A percentile compares a stretch with the other conserved stretches of the same genome.
Conservation (phyloP, 2,888 invertebrate species). For the Mesopsocus fuscifrons region DNA sequence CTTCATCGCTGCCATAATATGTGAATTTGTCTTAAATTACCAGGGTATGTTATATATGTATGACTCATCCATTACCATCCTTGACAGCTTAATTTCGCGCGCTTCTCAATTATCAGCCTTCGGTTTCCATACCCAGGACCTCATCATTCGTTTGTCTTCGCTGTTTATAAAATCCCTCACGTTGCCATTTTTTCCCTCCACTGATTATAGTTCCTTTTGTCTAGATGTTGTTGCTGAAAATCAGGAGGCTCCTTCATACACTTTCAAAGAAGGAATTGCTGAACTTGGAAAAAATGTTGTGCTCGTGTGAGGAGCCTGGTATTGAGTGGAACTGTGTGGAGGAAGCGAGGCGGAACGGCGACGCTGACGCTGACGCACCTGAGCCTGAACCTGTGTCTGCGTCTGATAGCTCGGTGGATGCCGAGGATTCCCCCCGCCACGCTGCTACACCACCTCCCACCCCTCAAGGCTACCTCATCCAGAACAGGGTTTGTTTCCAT, state of each 20-base stretch:
- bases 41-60: too few relatives aligned
- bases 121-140: too few relatives aligned
- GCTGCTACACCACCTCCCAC: background rate
- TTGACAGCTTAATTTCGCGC: too few relatives aligned
- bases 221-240: constrained; percentile 67
- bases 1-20: too few relatives aligned
- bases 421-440: background rate
- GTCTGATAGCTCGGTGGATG: background rate
- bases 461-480: background rate
- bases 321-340: constrained; percentile 8
- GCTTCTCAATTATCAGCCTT: too few relatives aligned
- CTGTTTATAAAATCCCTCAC: too few relatives aligned
- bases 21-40: too few relatives aligned
- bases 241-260: constrained; percentile 78
- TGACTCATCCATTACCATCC: too few relatives aligned
- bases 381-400: background rate
- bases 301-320: constrained; percentile 63
- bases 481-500: background rate
- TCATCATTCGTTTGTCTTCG: too few relatives aligned
- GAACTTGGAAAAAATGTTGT: constrained; percentile 71
- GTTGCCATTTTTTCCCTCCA: too few relatives aligned
- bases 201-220: too few relatives aligned
- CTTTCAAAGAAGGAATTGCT: constrained; percentile 66
- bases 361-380: background rate
- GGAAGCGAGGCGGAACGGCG: constrained; percentile 5